Base-by-base conservation (phyloP, 2,797 vertebrate genomes). In the Sebastes steindachneri region DNA sequence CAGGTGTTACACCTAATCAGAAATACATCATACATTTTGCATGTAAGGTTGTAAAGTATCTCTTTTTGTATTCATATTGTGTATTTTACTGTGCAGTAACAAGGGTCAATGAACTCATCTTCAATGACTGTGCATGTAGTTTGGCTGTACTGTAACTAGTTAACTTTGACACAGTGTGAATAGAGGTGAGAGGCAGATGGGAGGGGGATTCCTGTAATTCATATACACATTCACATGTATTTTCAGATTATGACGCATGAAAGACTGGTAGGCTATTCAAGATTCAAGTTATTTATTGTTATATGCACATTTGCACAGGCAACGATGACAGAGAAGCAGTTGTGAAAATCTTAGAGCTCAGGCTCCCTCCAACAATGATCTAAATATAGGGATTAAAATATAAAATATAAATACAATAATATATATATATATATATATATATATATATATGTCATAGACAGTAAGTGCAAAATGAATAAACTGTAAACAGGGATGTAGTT, bases 151-250 rank as follows among this genome's bases (percentile, higher is more conserved):
- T 37, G 35, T 35, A 23, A 35, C 33, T 10, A 14, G 25, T 69
- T 5, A 75, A 69, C 78, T 79, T 75, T 76, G 54, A 37, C 63
- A 72, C 57, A 68, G 55, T 63, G 2, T 28, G 19, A 67, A 21
- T 21, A 3, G 9, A 62, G 15, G 11, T 31, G n/a, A 33, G 29
- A 64, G 37, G 41, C 9, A 29, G 2, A 7, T 4, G 19, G 11
- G 12, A 48, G 2, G 26, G 57, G 6, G 14, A 3, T 10, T 9
- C 45, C 7, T 69, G 53, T 66, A 14, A 63, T 25, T 72, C 9
- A 33, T 33, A 33, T 9, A 33, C 31, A 33, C 9, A 9, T 33
- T 33, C 73, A 78, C 67, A 12, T 45, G 9, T 9, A 15, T 45
- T 69, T 73, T 41, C 3, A 59, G 2, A 41, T 48, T 21, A 58